These are phyloP conservation scores for Hydractinia symbiolongicarpus DNA, from an alignment of 30 jellyfish, hydroid and myxozoan genomes.

Conservation along the genomic window DNA sequence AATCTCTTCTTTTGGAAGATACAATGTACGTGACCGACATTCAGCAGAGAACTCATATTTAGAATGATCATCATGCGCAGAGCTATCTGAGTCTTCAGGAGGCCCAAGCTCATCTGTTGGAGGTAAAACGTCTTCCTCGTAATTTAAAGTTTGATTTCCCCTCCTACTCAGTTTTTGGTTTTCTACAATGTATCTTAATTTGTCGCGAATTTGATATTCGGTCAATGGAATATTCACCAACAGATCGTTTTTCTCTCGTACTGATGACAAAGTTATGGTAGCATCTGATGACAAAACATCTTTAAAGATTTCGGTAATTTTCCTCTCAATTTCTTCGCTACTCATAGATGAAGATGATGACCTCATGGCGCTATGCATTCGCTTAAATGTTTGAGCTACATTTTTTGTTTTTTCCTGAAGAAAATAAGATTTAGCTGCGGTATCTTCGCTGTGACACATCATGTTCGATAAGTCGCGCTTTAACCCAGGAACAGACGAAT, in stretches of 20 bases:
- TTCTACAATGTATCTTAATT: background rate
- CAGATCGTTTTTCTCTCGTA: constrained; percentile 4
- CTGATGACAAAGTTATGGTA: constrained; percentile 9
- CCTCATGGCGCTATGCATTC: constrained; percentile 1
- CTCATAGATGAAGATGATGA: background rate
- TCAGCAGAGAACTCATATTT: no score
- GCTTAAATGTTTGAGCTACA: constrained; percentile 9
- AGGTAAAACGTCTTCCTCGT: constrained; percentile 5
- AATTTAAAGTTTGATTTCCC: background rate
- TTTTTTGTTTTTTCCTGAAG: constrained; percentile 10
- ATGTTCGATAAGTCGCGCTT: constrained; percentile 2
- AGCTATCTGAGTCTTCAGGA: no score
- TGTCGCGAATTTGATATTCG: constrained; percentile 16
- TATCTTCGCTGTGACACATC: constrained; percentile 15
- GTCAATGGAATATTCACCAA: background rate
- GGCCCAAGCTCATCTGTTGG: constrained; percentile 11
- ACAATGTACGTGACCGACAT: no score
- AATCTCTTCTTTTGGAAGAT: no score
- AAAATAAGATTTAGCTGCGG: constrained; percentile 4
- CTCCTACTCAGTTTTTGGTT: background rate
- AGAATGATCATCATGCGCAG: no score
- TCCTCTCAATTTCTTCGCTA: background rate
- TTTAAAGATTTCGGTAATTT: background rate
- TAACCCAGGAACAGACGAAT: constrained; percentile 5
- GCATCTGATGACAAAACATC: background rate